Percentiles rank a stretch among this genome's conserved stretches.
phyloP scores from a whole-genome alignment of 30 jellyfish, hydroid and myxozoan species.

The Turritopsis rubra region DNA sequence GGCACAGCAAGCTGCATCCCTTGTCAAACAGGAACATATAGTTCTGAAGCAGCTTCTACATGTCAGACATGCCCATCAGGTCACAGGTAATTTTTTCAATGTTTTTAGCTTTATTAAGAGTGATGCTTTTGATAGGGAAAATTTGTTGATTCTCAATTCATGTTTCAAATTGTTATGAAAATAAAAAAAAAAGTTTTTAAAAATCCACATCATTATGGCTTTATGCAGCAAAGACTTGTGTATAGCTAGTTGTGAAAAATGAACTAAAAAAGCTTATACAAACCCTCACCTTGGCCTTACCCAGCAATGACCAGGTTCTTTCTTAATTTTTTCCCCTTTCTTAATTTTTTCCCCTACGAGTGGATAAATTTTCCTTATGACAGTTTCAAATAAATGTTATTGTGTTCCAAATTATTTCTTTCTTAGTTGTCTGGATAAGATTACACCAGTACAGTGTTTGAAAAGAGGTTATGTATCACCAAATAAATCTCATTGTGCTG shows the following conservation, averaged over 20 bases:
- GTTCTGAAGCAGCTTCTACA: slow-evolving; percentile 45
- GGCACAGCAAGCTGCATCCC: slow-evolving; percentile 55
- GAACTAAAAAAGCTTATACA: too few species aligned
- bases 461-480: slow-evolving; percentile 48
- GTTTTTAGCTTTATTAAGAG: background rate
- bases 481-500: slow-evolving; percentile 48
- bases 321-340: too few species aligned
- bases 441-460: slow-evolving; percentile 35
- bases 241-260: too few species aligned
- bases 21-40: slow-evolving; percentile 82
- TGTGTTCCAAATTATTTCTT: background rate
- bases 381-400: background rate
- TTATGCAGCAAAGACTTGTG: too few species aligned
- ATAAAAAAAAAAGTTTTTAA: background rate
- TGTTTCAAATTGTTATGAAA: too few species aligned
- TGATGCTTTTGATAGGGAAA: background rate
- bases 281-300: too few species aligned
- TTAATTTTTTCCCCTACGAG: too few species aligned
- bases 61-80: slow-evolving; percentile 81
- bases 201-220: background rate
- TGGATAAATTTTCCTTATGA: too few species aligned
- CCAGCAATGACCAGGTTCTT: too few species aligned
- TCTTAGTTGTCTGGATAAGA: slow-evolving; percentile 56
- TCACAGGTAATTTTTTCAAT: slow-evolving; percentile 39
- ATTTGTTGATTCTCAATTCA: background rate